Evolutionary conservation across 2,113 vertebrate species (phyloP).

Genomic region (Cervus canadensis): DNA sequence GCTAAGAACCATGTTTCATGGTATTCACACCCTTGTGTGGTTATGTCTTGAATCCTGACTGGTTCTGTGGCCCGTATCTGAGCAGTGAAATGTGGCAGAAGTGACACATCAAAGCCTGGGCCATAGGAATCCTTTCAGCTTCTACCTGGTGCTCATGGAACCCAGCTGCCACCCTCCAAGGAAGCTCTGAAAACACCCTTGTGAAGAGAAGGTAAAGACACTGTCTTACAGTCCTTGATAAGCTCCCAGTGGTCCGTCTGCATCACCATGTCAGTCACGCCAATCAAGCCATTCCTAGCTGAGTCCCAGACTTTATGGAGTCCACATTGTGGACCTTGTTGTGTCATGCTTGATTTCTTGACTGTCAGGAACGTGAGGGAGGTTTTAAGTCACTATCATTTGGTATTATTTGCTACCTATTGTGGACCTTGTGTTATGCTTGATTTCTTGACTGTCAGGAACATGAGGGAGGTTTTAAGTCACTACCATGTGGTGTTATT

Average conservation of each 20-base stretch:
- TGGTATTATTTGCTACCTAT: not conserved
- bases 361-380: not conserved
- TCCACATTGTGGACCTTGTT: not conserved
- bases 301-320: not conserved
- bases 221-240: not conserved
- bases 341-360: not conserved
- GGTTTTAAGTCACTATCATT: not conserved
- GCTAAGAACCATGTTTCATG: not conserved
- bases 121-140: not conserved
- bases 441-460: not conserved
- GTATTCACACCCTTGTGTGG: not conserved
- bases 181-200: not conserved
- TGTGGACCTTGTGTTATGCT: not conserved
- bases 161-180: not conserved
- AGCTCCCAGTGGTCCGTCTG: not conserved
- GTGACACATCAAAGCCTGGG: not conserved
- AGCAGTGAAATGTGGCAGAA: not conserved
- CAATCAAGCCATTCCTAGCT: not conserved
- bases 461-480: not conserved
- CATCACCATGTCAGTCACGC: fast-evolving
- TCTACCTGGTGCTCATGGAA: not conserved
- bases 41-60: not conserved
- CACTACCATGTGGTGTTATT: not conserved
- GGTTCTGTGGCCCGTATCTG: not conserved
- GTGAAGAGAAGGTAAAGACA: not conserved